Evolutionary conservation across 2,797 vertebrate genomes (phyloP).

Genomic region (Galagoides demidoff): DNA sequence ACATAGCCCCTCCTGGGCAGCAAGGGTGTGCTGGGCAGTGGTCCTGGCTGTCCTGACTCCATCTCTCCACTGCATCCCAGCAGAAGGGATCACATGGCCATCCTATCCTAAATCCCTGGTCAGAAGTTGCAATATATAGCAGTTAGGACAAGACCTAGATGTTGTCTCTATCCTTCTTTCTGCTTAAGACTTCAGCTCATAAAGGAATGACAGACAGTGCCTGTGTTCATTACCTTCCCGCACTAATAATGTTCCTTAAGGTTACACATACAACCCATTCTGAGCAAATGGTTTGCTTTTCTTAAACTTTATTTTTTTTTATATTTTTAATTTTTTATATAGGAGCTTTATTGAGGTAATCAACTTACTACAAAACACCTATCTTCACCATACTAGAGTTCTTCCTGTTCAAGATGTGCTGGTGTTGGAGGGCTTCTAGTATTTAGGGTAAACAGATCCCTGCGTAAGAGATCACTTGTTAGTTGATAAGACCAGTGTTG

Average conservation of each 20-base stretch:
- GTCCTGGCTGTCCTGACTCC: background rate
- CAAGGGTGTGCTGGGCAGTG: background rate
- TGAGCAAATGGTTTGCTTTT: background rate
- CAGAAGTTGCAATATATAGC: no score
- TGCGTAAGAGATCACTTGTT: background rate
- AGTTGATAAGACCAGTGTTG: background rate
- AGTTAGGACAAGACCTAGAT: background rate
- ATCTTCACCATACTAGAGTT: background rate
- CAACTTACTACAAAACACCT: background rate
- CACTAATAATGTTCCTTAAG: background rate
- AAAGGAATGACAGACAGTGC: background rate
- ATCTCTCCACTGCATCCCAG: background rate
- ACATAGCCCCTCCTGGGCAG: background rate
- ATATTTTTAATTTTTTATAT: background rate
- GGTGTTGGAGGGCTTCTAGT: background rate
- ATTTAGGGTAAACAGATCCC: background rate
- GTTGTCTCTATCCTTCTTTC: background rate
- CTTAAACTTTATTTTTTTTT: background rate
- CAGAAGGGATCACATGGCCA: background rate
- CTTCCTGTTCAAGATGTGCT: background rate
- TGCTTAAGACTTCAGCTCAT: fast-evolving
- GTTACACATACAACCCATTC: background rate
- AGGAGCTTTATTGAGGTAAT: background rate
- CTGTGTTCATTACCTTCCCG: background rate
- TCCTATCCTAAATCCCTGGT: background rate